A percentile compares a stretch with the other conserved stretches of the same genome.
Evolutionary conservation across 1,140 invertebrate species (phyloP).

Genomic region (Lucilia sericata): DNA sequence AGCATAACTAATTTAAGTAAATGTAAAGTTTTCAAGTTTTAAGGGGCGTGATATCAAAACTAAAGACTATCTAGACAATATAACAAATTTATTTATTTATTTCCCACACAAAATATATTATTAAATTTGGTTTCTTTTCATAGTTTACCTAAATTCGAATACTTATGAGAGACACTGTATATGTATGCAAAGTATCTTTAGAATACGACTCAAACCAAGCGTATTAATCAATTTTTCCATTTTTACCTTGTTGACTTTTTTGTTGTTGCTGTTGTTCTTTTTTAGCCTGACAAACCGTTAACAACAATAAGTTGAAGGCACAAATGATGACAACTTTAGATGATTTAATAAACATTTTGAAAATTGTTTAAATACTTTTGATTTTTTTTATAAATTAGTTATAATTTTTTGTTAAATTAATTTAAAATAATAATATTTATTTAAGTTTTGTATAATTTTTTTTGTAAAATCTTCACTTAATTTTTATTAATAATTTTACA

Average conservation of each 20-base stretch:
- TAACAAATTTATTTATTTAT: too few species aligned
- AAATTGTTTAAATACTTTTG: not conserved
- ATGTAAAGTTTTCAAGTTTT: too few species aligned
- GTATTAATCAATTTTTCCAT: too few species aligned
- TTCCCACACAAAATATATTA: too few species aligned
- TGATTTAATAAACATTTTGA: slow-evolving; percentile 5
- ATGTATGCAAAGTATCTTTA: too few species aligned
- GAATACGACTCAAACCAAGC: too few species aligned
- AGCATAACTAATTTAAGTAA: too few species aligned
- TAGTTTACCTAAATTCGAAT: too few species aligned
- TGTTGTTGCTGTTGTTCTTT: slow-evolving; percentile 39
- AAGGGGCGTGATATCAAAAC: too few species aligned
- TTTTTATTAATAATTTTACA: not conserved
- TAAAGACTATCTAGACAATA: too few species aligned
- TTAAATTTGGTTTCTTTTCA: too few species aligned
- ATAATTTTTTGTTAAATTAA: not conserved
- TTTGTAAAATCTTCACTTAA: slow-evolving; percentile 11
- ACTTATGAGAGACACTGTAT: too few species aligned
- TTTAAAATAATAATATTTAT: not conserved
- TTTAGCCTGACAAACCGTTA: slow-evolving; percentile 29
- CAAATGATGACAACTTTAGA: not conserved
- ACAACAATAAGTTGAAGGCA: not conserved
- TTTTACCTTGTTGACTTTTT: slow-evolving; percentile 51
- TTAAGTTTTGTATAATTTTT: not conserved
- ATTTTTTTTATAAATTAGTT: not conserved